Evolutionary conservation across 2,113 vertebrate species (phyloP).

Genomic region (Synodontis membranacea): DNA sequence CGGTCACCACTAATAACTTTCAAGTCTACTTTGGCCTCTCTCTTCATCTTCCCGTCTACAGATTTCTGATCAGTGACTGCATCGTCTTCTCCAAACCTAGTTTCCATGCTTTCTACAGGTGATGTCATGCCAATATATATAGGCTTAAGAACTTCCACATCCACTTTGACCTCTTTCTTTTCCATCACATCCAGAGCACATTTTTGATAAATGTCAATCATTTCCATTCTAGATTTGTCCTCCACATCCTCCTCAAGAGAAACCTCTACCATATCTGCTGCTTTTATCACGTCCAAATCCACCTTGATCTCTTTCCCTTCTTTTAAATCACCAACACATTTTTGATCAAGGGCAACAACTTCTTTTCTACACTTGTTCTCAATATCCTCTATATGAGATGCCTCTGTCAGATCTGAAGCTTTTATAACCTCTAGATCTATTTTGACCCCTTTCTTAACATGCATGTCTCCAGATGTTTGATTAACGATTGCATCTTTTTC

Average conservation of each 20-base stretch:
- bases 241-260: neutral
- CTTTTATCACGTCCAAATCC: neutral
- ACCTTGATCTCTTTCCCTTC: neutral
- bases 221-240: neutral
- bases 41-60: neutral
- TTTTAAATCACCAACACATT: neutral
- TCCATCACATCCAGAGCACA: neutral
- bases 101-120: neutral
- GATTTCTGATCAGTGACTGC: neutral
- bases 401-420: neutral
- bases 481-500: neutral
- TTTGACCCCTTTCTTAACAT: neutral
- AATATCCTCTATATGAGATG: neutral
- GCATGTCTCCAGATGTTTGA: neutral
- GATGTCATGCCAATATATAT: neutral
- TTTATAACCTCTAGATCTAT: neutral
- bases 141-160: constrained; percentile 7
- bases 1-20: neutral
- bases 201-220: neutral
- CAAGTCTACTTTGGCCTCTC: neutral
- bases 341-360: neutral
- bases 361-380: neutral
- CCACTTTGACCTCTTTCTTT: neutral
- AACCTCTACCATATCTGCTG: neutral
- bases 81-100: neutral